Evolutionary conservation across 2,888 invertebrate genomes (phyloP).

Genomic region (Nymphalis urticae): DNA sequence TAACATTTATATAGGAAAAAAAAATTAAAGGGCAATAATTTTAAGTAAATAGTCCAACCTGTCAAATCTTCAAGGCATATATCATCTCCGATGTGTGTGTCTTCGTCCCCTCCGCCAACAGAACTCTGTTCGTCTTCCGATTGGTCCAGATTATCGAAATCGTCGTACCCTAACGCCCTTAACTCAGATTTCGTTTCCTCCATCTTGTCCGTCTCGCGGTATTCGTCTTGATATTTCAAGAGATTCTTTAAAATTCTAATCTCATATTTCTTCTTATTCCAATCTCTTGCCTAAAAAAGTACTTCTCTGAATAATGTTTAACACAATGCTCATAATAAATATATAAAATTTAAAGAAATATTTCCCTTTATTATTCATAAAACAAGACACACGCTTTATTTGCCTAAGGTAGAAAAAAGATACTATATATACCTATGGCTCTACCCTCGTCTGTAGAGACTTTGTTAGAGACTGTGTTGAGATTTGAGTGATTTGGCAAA

Average conservation of each 20-base stretch:
- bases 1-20: no score
- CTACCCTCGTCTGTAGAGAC: no score
- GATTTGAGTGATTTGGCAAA: no score
- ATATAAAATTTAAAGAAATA: no score
- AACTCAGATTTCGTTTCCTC: slow-evolving; percentile 79
- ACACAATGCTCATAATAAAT: no score
- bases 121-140: slow-evolving; percentile 78
- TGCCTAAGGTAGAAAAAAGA: no score
- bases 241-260: slow-evolving; percentile 81
- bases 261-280: slow-evolving; percentile 80
- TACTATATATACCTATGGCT: no score
- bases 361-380: background rate
- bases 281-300: slow-evolving; percentile 73
- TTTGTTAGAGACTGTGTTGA: no score
- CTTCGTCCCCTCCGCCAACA: slow-evolving; percentile 76
- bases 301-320: background rate
- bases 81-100: slow-evolving; percentile 85
- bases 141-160: slow-evolving; percentile 73
- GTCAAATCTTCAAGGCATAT: slow-evolving; percentile 87
- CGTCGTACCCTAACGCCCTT: slow-evolving; percentile 62
- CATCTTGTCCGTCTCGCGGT: slow-evolving; percentile 76
- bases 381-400: no score
- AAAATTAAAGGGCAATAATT: no score
- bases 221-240: slow-evolving; percentile 79
- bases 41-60: slow-evolving; percentile 62